Percentiles rank a stretch among this genome's conserved stretches.
Conservation (phyloP, 2,113 vertebrate genomes). For the Aegithalos caudatus region DNA sequence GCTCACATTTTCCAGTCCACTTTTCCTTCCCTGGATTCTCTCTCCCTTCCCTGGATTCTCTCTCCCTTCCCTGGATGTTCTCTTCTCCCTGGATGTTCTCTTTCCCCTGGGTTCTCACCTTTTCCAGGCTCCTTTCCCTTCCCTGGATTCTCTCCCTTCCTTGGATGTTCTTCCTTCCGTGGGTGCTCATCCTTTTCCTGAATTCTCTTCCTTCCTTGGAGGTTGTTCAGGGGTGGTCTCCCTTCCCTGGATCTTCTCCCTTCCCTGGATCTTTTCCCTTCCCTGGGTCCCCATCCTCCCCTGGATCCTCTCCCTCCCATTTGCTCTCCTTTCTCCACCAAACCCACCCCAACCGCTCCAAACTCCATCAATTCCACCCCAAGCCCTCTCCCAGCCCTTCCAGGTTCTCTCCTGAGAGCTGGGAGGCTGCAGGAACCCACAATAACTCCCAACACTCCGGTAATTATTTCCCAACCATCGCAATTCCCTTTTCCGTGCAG, state of each 20-base stretch:
- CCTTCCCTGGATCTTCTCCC: rapidly evolving
- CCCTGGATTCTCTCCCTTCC: neutral
- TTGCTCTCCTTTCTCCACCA: too few relatives aligned
- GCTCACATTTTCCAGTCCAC: neutral
- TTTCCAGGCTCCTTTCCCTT: neutral
- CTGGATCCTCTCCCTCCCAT: neutral
- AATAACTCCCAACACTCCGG: neutral
- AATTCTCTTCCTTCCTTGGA: neutral
- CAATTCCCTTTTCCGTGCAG: neutral
- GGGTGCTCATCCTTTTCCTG: too few relatives aligned
- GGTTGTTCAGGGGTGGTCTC: neutral
- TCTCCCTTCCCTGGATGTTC: too few relatives aligned
- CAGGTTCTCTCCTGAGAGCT: neutral
- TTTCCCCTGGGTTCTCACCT: too few relatives aligned
- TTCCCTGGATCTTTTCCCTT: neutral
- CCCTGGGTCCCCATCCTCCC: too few relatives aligned
- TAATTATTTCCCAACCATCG: neutral
- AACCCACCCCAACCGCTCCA: too few relatives aligned
- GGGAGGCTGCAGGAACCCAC: neutral
- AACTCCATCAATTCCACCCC: neutral
- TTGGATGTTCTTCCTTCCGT: too few relatives aligned
- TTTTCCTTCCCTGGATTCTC: too few relatives aligned
- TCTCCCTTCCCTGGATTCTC: neutral
- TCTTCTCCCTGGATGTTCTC: too few relatives aligned
- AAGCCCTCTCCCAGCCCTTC: neutral